A percentile compares a stretch with the other conserved stretches of the same genome.
phyloP scores from a whole-genome alignment of 2,888 invertebrate species.

The Brachyopa scutellaris region DNA sequence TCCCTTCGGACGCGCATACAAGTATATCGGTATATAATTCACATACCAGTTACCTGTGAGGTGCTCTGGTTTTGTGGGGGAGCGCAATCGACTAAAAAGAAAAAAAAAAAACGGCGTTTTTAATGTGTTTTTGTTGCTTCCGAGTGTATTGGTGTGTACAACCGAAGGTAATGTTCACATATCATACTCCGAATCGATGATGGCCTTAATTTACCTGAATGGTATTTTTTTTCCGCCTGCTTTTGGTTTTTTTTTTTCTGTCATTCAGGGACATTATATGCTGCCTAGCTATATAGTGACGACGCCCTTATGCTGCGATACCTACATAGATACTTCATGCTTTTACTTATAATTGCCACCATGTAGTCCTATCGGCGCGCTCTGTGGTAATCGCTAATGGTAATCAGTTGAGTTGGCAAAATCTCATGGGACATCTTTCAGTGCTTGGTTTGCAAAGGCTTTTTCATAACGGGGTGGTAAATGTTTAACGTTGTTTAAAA shows the following conservation, averaged over 20 bases:
- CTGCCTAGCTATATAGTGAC: constrained; percentile 12
- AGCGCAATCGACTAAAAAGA: no score
- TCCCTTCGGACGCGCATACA: constrained; percentile 41
- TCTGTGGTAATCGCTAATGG: no score
- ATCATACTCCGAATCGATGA: constrained; percentile 65
- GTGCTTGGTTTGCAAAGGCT: no score
- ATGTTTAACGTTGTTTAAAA: no score
- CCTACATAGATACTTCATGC: constrained; percentile 12
- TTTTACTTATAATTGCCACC: constrained; percentile 51
- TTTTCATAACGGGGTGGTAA: no score
- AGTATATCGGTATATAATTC: background rate
- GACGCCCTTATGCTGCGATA: constrained; percentile 30
- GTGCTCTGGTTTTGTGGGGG: background rate
- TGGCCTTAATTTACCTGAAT: constrained; percentile 68
- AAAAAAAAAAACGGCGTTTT: no score
- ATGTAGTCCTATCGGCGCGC: no score
- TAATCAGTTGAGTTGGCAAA: no score
- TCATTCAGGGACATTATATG: constrained; percentile 61
- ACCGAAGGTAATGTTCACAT: constrained; percentile 51
- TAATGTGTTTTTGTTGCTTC: constrained; percentile 1
- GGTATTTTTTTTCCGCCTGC: constrained; percentile 12
- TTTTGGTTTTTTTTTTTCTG: constrained; percentile 20
- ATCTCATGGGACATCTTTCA: no score
- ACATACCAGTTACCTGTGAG: no score
- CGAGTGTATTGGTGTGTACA: background rate